These are phyloP conservation scores for Hyposoter dolosus DNA, from an alignment of 2,888 invertebrate species.

Conservation along the genomic window DNA sequence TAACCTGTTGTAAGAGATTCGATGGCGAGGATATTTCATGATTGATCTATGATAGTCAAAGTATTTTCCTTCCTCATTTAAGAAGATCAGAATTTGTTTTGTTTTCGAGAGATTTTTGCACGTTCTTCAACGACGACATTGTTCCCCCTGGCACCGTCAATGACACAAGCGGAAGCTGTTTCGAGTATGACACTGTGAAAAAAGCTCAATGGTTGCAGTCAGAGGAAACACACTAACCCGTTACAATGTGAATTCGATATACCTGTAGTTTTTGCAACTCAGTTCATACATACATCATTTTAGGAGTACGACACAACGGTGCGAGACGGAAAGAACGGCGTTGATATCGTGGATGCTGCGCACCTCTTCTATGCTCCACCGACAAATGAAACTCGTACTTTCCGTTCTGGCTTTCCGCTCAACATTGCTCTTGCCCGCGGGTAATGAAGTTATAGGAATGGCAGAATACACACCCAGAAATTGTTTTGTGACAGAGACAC, in stretches of 20 bases:
- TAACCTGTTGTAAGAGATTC: not conserved
- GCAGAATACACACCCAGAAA: slow-evolving; percentile 25
- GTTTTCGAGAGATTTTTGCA: not conserved
- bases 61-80: not conserved
- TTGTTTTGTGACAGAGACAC: slow-evolving; percentile 16
- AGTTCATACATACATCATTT: slow-evolving; percentile 55
- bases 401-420: slow-evolving; percentile 48
- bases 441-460: slow-evolving; percentile 67
- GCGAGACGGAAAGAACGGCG: not conserved
- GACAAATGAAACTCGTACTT: slow-evolving; percentile 60
- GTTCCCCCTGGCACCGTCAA: not conserved
- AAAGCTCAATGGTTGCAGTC: slow-evolving; percentile 31
- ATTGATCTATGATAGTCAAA: not conserved
- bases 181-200: slow-evolving; percentile 2
- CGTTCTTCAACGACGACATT: not conserved
- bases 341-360: slow-evolving; percentile 32
- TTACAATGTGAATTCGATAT: slow-evolving; percentile 44
- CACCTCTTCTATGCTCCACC: not conserved
- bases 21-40: not conserved
- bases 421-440: slow-evolving; percentile 55
- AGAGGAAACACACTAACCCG: slow-evolving; percentile 49
- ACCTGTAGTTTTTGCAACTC: slow-evolving; percentile 14
- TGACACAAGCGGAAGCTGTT: not conserved
- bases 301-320: slow-evolving; percentile 18
- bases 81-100: not conserved